These are phyloP conservation scores for Molossus alvarezi DNA, from an alignment of 2,797 vertebrate genomes.

Conservation along the genomic window DNA sequence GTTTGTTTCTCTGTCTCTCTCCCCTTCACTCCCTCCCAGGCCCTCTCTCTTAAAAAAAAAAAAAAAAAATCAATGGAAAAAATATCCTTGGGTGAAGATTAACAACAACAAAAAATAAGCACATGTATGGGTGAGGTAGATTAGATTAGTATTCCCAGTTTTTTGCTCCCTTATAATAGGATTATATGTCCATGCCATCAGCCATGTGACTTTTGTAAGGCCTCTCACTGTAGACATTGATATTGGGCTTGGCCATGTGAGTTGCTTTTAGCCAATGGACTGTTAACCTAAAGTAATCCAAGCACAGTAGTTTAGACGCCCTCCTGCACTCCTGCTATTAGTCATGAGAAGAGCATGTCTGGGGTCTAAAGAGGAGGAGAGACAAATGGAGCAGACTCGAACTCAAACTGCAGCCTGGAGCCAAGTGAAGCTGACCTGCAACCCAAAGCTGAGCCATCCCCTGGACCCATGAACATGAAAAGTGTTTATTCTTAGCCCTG, in stretches of 20 bases:
- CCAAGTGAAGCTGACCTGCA: background rate
- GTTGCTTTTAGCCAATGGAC: background rate
- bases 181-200: background rate
- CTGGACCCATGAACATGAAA: background rate
- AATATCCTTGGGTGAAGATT: too few relatives aligned
- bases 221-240: background rate
- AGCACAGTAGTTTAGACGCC: background rate
- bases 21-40: too few relatives aligned
- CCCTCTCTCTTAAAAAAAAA: too few relatives aligned
- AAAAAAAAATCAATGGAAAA: too few relatives aligned
- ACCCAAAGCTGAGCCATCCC: background rate
- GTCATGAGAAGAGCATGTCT: conserved; percentile 3
- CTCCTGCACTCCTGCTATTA: background rate
- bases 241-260: background rate
- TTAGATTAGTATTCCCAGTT: background rate
- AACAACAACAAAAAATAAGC: too few relatives aligned
- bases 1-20: too few relatives aligned
- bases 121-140: background rate
- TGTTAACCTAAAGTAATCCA: background rate
- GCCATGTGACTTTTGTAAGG: background rate
- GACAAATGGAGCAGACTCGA: background rate
- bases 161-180: background rate
- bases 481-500: background rate
- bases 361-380: background rate
- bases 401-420: background rate